Conservation (phyloP, 2,113 vertebrate genomes). For the Oophaga pumilio region DNA sequence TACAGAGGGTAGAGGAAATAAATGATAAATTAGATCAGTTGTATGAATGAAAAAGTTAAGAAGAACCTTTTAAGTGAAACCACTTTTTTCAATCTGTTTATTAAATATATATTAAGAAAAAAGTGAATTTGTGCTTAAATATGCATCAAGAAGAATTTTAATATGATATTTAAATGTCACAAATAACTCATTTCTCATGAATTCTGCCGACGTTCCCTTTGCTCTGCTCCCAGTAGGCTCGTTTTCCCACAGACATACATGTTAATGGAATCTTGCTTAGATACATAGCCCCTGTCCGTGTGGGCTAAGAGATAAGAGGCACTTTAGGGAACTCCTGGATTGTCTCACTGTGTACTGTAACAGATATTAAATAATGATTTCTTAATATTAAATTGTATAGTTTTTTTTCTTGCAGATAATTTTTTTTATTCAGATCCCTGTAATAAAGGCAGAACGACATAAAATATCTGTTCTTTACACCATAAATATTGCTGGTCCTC, state of each 20-base stretch:
- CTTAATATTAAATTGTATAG: neutral
- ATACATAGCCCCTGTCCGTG: neutral
- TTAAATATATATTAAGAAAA: neutral
- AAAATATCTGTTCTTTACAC: neutral
- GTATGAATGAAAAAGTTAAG: neutral
- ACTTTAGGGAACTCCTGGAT: neutral
- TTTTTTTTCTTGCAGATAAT: neutral
- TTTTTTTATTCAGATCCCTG: neutral
- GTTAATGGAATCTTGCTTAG: neutral
- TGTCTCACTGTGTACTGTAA: neutral
- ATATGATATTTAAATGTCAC: neutral
- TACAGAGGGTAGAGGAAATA: too few relatives aligned
- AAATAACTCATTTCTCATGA: neutral
- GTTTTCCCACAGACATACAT: neutral
- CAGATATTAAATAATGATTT: neutral
- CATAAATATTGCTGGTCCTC: neutral
- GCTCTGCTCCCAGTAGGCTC: neutral
- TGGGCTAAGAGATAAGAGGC: neutral
- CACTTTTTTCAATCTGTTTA: neutral
- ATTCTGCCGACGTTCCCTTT: neutral
- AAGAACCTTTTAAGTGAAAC: too few relatives aligned
- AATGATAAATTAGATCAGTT: neutral
- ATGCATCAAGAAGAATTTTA: neutral
- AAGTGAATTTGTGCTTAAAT: neutral
- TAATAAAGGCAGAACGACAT: neutral